A percentile compares a stretch with the other conserved stretches of the same genome.
Conservation (phyloP, 2,113 vertebrate genomes). For the Chaetorhynchus papuensis region DNA sequence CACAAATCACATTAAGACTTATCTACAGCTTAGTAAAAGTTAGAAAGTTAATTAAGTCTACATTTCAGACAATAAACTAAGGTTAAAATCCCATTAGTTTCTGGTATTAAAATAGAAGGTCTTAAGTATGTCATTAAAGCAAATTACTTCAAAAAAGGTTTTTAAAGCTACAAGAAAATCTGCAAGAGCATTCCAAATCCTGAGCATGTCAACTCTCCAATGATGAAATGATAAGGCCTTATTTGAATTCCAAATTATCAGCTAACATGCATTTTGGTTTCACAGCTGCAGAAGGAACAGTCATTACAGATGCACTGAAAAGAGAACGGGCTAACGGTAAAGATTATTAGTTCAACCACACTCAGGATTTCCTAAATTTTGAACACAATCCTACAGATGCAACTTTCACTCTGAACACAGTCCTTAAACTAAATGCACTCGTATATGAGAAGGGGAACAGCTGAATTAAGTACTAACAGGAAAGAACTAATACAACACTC, state of each 20-base stretch:
- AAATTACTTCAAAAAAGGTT: constrained; percentile 2
- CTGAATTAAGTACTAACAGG: neutral
- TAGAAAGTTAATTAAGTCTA: constrained; percentile 8
- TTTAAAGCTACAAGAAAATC: neutral
- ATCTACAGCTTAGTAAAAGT: neutral
- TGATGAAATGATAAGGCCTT: neutral
- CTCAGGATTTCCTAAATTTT: neutral
- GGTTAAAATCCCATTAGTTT: neutral
- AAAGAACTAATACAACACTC: neutral
- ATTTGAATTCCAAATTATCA: constrained; percentile 19
- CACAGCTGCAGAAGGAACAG: neutral
- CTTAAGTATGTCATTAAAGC: neutral
- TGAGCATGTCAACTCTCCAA: neutral
- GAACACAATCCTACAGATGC: neutral
- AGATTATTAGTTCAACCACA: neutral
- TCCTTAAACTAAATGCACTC: neutral
- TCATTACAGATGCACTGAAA: neutral
- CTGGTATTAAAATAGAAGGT: neutral
- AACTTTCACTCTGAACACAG: neutral
- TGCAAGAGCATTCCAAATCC: neutral
- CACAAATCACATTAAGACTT: constrained; percentile 6
- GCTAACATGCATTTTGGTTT: neutral
- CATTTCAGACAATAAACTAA: neutral
- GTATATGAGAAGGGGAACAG: neutral
- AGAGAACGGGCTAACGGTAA: neutral